Conservation (phyloP, 2,113 vertebrate species). For the Tenebrosternarchus preto region DNA sequence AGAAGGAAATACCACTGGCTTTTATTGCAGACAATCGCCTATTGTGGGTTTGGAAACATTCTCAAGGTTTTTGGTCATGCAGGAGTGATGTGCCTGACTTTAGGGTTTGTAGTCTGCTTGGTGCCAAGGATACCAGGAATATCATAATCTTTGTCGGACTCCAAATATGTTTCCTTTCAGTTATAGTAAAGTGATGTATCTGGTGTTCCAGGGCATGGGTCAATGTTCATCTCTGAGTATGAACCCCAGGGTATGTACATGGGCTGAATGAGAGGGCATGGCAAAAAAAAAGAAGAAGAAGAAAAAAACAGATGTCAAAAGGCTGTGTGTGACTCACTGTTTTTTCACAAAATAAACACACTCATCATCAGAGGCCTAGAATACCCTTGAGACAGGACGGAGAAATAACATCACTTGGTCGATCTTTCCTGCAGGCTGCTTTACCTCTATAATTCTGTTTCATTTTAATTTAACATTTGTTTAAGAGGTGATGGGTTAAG, state of each 20-base stretch:
- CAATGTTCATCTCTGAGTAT: conserved; percentile 5
- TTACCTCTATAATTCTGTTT: conserved; percentile 31
- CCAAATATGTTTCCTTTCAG: not conserved
- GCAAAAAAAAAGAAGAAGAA: not conserved
- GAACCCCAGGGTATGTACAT: not conserved
- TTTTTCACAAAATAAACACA: not conserved
- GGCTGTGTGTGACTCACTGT: too few species aligned
- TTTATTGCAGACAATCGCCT: not conserved
- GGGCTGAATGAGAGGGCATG: conserved; percentile 9
- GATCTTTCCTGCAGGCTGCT: conserved; percentile 19
- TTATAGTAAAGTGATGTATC: not conserved
- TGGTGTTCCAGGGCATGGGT: not conserved
- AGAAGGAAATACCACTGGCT: not conserved
- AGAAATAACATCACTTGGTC: conserved; percentile 41
- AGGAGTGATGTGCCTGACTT: not conserved
- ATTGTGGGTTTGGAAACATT: not conserved
- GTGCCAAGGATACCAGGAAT: not conserved
- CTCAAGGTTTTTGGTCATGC: not conserved
- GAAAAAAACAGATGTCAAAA: too few species aligned
- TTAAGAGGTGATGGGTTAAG: not conserved
- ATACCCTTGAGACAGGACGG: conserved; percentile 2
- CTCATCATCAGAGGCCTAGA: not conserved
- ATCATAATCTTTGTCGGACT: not conserved
- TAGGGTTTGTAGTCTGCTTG: not conserved
- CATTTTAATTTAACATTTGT: not conserved